phyloP scores from a whole-genome alignment of 2,888 invertebrate genomes.

The Andrena camellia region DNA sequence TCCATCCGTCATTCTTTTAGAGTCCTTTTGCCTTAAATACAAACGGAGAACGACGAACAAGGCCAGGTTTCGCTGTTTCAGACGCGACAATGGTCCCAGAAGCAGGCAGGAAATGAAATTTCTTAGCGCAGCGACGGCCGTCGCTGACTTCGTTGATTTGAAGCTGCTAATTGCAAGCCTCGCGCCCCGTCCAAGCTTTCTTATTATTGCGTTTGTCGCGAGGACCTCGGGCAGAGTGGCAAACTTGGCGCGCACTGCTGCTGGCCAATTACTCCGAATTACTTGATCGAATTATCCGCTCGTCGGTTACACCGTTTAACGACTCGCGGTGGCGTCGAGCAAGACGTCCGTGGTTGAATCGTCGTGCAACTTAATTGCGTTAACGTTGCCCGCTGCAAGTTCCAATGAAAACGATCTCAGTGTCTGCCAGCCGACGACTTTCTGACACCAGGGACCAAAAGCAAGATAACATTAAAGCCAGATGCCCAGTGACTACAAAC shows the following conservation, averaged over 20 bases:
- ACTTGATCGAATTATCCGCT: slow-evolving; percentile 68
- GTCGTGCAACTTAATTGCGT: slow-evolving; percentile 38
- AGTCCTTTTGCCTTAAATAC: background rate
- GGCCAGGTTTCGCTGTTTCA: background rate
- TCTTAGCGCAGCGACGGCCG: slow-evolving; percentile 18
- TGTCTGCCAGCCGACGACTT: no score
- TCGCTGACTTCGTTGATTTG: slow-evolving; percentile 33
- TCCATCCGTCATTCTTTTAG: background rate
- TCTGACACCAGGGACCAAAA: no score
- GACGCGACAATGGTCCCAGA: background rate
- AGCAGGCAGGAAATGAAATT: slow-evolving; percentile 37
- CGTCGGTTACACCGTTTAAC: slow-evolving; percentile 57
- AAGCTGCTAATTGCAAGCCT: slow-evolving; percentile 47
- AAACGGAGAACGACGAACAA: background rate
- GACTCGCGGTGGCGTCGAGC: slow-evolving; percentile 21
- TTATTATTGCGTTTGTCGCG: slow-evolving; percentile 57
- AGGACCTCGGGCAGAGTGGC: background rate
- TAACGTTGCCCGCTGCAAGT: background rate
- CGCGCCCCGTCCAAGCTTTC: slow-evolving; percentile 37
- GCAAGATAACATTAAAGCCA: no score
- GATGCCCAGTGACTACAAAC: no score
- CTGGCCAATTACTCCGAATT: slow-evolving; percentile 65
- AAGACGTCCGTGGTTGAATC: slow-evolving; percentile 16
- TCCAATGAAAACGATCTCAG: slow-evolving; percentile 8
- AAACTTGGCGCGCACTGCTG: slow-evolving; percentile 58